Conservation (phyloP, 2,888 invertebrate species). For the Bombylius discolor region DNA sequence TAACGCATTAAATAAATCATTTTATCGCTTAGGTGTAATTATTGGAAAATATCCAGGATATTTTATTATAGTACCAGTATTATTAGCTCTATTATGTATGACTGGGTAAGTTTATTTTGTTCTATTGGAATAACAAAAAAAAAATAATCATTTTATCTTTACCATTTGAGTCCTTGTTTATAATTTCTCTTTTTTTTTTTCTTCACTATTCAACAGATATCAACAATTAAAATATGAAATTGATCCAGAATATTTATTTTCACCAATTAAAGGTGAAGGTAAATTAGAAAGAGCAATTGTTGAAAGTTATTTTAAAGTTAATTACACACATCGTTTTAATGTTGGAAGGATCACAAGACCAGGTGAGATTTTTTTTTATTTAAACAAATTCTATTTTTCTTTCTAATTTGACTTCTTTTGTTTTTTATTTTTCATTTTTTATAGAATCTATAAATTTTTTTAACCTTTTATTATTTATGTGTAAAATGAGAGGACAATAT, state of each 20-base stretch:
- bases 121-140: neutral
- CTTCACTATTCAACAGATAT: conserved; percentile 39
- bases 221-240: conserved; percentile 79
- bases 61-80: conserved; percentile 75
- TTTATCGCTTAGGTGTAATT: conserved; percentile 64
- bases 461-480: too few relatives aligned
- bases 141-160: too few relatives aligned
- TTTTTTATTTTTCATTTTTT: too few relatives aligned
- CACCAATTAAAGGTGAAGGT: conserved; percentile 75
- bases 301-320: conserved; percentile 74
- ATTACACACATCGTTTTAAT: conserved; percentile 74
- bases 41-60: conserved; percentile 77
- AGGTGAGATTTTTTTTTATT: conserved; percentile 43
- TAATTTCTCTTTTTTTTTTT: too few relatives aligned
- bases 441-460: too few relatives aligned
- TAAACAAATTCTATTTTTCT: neutral
- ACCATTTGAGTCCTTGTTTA: too few relatives aligned
- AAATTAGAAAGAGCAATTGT: conserved; percentile 69
- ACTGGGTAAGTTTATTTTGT: conserved; percentile 46
- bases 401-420: neutral
- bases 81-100: conserved; percentile 65
- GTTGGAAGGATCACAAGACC: conserved; percentile 77
- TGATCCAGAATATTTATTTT: conserved; percentile 87
- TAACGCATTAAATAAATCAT: conserved; percentile 62
- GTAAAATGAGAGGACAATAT: too few relatives aligned